Conservation (phyloP, 2,888 invertebrate genomes). For the Drosophila melanosoma region DNA sequence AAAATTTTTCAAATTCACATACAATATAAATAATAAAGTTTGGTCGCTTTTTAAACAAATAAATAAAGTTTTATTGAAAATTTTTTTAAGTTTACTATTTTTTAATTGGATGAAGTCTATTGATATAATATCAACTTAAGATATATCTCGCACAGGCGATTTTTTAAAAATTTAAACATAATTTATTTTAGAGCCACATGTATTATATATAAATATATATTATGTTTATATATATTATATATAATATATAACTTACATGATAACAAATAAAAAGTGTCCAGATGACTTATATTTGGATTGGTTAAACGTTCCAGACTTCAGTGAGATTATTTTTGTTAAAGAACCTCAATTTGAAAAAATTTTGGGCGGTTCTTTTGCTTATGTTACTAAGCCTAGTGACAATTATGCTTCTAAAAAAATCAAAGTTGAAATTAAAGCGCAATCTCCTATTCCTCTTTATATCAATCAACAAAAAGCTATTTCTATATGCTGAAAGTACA, state of each 20-base stretch:
- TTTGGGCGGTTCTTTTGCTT: slow-evolving; percentile 16
- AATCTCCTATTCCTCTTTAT: slow-evolving; percentile 9
- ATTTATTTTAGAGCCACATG: neutral
- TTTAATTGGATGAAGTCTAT: neutral
- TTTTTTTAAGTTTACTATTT: neutral
- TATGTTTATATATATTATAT: too few relatives aligned
- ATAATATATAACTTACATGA: neutral
- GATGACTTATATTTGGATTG: slow-evolving; percentile 26
- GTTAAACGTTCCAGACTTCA: slow-evolving; percentile 48
- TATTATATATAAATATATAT: neutral
- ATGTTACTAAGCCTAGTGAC: slow-evolving; percentile 65
- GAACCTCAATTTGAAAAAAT: slow-evolving; percentile 51
- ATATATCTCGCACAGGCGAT: neutral
- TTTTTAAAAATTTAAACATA: neutral
- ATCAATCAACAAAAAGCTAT: slow-evolving; percentile 26
- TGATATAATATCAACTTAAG: neutral
- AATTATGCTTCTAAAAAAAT: slow-evolving; percentile 66
- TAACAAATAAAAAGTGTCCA: neutral
- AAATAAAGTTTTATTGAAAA: neutral
- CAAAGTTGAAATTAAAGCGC: slow-evolving; percentile 60
- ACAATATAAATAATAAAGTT: neutral
- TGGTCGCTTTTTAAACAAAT: neutral
- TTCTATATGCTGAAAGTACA: slow-evolving; percentile 61
- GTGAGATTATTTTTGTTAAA: slow-evolving; percentile 24
- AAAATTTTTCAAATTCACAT: neutral